phyloP scores from a whole-genome alignment of 2,888 invertebrate species.

The Oegoconia quadripuncta region DNA sequence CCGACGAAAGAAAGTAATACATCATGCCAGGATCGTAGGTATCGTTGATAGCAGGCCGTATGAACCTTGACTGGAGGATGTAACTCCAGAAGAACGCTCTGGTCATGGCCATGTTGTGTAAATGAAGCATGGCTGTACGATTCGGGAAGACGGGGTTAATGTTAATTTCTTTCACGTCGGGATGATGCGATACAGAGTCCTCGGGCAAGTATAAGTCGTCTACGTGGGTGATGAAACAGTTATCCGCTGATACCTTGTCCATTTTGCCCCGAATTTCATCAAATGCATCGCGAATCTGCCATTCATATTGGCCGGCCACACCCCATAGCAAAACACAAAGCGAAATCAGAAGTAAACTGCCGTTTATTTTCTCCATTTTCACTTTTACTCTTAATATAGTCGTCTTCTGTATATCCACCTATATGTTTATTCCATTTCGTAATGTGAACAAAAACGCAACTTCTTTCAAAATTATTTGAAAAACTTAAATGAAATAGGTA shows the following conservation, averaged over 20 bases:
- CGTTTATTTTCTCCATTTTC: constrained; percentile 58
- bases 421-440: constrained; percentile 3
- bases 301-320: constrained; percentile 92
- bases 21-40: constrained; percentile 98
- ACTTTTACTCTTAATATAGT: constrained; percentile 10
- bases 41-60: constrained; percentile 93
- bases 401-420: neutral
- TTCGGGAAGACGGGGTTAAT: constrained; percentile 97
- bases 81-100: constrained; percentile 98
- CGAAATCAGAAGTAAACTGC: constrained; percentile 51
- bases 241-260: constrained; percentile 90
- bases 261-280: constrained; percentile 92
- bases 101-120: constrained; percentile 98
- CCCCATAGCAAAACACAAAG: constrained; percentile 74
- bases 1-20: constrained; percentile 96
- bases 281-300: constrained; percentile 94
- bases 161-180: constrained; percentile 95
- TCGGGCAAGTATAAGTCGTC: constrained; percentile 90
- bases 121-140: constrained; percentile 93
- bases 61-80: constrained; percentile 93
- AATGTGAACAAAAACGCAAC: neutral
- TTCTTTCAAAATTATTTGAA: constrained; percentile 10
- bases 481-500: too few relatives aligned
- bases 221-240: constrained; percentile 93
- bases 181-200: constrained; percentile 93